Percentiles rank a stretch among this genome's conserved stretches.
Conservation (phyloP, 2,888 invertebrate genomes). For the Rosalia funebris region DNA sequence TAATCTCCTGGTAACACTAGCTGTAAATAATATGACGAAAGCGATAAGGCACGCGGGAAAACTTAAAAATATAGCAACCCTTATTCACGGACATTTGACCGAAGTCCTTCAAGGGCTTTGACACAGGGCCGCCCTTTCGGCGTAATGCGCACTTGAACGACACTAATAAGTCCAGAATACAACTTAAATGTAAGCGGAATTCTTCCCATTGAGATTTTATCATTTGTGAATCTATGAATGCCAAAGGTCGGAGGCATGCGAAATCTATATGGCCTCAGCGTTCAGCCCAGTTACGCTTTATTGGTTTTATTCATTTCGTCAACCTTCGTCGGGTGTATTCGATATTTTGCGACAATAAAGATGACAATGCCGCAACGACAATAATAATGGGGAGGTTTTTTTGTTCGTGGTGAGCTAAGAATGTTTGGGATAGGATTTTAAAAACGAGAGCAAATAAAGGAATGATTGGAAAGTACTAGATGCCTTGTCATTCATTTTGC, state of each 20-base stretch:
- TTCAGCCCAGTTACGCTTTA: conserved; percentile 48
- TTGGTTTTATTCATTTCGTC: conserved; percentile 52
- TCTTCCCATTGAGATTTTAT: conserved; percentile 53
- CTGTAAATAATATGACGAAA: conserved; percentile 4
- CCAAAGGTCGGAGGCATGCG: conserved; percentile 23
- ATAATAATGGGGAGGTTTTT: conserved; percentile 29
- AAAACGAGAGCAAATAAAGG: conserved; percentile 11
- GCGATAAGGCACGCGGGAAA: conserved; percentile 32
- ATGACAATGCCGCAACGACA: conserved; percentile 53
- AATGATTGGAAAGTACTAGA: background rate
- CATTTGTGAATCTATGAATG: conserved; percentile 52
- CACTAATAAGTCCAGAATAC: conserved; percentile 52
- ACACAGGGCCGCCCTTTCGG: conserved; percentile 27
- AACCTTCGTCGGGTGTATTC: conserved; percentile 47
- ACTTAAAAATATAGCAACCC: conserved; percentile 41
- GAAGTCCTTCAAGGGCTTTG: conserved; percentile 48
- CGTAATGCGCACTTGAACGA: conserved; percentile 36
- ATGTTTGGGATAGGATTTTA: background rate
- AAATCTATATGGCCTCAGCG: conserved; percentile 26
- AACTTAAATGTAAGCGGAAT: conserved; percentile 43
- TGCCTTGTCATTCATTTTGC: background rate
- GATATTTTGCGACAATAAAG: conserved; percentile 57
- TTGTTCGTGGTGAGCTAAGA: conserved; percentile 26
- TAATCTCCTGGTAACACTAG: conserved; percentile 14
- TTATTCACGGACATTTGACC: conserved; percentile 46